Conservation (phyloP, 1,140 invertebrate genomes). For the Lethocerus indicus region DNA sequence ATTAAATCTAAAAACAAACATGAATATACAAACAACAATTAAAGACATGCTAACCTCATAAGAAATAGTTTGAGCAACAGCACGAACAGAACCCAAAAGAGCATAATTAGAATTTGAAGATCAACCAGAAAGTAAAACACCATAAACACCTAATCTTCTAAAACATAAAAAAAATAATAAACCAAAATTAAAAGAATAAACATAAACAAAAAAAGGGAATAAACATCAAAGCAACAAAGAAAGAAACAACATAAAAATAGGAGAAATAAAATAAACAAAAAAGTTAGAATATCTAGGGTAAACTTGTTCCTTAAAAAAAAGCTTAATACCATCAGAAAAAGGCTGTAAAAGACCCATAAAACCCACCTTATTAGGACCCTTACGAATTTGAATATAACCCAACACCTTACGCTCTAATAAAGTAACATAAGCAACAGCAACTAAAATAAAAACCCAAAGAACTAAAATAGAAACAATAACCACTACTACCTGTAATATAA, state of each 20-base stretch:
- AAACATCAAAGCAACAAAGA: conserved; percentile 32
- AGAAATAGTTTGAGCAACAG: conserved; percentile 45
- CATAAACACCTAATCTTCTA: conserved; percentile 36
- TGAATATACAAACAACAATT: conserved; percentile 31
- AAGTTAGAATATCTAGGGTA: conserved; percentile 29
- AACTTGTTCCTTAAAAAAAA: conserved; percentile 38
- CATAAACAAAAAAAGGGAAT: conserved; percentile 28
- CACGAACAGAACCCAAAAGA: conserved; percentile 38
- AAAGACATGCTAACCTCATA: conserved; percentile 43
- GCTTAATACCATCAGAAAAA: conserved; percentile 45
- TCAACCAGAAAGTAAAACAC: conserved; percentile 36
- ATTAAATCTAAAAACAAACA: conserved; percentile 26
- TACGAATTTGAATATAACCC: conserved; percentile 47
- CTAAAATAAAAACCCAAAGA: conserved; percentile 8
- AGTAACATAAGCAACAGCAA: conserved; percentile 41
- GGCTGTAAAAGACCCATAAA: conserved; percentile 40
- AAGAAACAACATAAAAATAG: conserved; percentile 34
- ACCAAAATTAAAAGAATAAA: conserved; percentile 28
- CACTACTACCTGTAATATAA: conserved; percentile 6
- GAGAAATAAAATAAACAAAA: conserved; percentile 34
- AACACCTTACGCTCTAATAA: conserved; percentile 48
- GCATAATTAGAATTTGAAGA: conserved; percentile 48
- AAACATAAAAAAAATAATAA: conserved; percentile 34
- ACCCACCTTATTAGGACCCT: conserved; percentile 47
- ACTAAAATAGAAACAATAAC: conserved; percentile 5